Percentiles rank a stretch among this genome's conserved stretches.
Conservation (phyloP, 2,797 vertebrate species). For the Poeciliopsis presidionis region DNA sequence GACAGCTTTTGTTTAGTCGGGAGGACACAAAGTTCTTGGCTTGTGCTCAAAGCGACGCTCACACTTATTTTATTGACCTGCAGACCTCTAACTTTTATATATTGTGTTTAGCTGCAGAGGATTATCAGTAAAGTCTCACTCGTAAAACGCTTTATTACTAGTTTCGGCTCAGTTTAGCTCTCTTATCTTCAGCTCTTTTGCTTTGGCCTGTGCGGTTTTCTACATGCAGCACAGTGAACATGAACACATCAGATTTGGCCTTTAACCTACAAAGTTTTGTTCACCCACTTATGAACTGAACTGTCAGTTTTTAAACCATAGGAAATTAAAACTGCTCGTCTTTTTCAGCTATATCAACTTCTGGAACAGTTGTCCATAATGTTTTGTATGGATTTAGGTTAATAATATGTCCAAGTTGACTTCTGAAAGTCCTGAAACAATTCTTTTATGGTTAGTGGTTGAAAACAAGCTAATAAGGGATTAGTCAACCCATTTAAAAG, state of each 20-base stretch:
- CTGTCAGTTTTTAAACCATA: background rate
- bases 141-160: conserved; percentile 1
- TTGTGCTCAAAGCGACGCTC: conserved; percentile 4
- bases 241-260: background rate
- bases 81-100: background rate
- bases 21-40: conserved; percentile 2
- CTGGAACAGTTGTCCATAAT: background rate
- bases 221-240: background rate
- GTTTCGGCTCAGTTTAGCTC: background rate
- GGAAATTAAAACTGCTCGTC: background rate
- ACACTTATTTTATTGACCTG: conserved; percentile 16
- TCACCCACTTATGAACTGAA: background rate
- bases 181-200: background rate
- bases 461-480: background rate
- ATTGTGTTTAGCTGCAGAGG: background rate
- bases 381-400: background rate
- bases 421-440: background rate
- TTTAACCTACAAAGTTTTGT: background rate
- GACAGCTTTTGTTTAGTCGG: conserved; percentile 13
- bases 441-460: background rate
- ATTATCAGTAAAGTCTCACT: background rate
- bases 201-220: background rate
- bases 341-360: background rate
- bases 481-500: background rate
- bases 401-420: background rate